Percentiles rank a stretch among this genome's conserved stretches.
Conservation (phyloP, 2,888 invertebrate species). For the Chaetoderma sp. region DNA sequence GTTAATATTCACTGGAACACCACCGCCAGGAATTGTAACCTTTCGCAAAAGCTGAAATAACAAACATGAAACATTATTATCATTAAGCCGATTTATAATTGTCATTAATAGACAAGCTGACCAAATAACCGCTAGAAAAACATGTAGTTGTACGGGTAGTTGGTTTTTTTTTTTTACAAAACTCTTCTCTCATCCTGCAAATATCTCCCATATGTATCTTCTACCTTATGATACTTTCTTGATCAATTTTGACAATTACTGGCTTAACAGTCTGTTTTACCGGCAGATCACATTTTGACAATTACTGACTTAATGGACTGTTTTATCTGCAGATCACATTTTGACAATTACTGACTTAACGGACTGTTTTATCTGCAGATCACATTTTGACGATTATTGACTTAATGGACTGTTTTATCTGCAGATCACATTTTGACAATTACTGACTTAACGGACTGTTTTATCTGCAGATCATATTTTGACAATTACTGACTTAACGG, state of each 20-base stretch:
- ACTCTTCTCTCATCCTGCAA: background rate
- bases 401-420: no score
- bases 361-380: no score
- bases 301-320: background rate
- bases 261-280: background rate
- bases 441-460: background rate
- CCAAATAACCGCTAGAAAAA: no score
- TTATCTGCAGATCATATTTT: background rate
- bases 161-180: background rate
- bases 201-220: background rate
- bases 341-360: background rate
- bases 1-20: conserved; percentile 5
- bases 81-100: no score
- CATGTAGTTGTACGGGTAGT: background rate
- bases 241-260: no score
- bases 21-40: background rate
- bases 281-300: background rate
- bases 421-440: no score
- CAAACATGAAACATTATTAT: no score
- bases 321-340: background rate
- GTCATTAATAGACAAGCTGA: no score
- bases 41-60: background rate
- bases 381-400: no score
- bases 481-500: no score
- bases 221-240: no score